phyloP scores from a whole-genome alignment of 2,113 vertebrate genomes.

The Todiramphus chloris region DNA sequence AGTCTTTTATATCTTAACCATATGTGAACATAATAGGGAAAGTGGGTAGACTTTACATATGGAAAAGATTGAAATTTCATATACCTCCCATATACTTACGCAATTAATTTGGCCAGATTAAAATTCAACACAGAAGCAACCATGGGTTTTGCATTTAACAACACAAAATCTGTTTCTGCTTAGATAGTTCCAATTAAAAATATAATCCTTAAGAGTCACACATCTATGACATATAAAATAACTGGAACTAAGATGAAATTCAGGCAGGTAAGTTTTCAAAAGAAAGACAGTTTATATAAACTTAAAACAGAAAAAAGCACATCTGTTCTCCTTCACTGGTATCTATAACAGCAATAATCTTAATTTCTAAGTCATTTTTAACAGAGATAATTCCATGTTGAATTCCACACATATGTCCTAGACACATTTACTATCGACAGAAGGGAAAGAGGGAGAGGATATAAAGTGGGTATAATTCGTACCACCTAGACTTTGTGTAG shows the following conservation, averaged over 20 bases:
- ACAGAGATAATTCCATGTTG: not conserved
- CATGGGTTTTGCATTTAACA: not conserved
- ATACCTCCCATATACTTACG: not conserved
- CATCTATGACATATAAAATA: not conserved
- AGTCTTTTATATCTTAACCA: not conserved
- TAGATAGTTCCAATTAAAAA: conserved; percentile 27
- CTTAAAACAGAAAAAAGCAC: not conserved
- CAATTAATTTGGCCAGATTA: not conserved
- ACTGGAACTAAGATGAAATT: not conserved
- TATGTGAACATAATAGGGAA: not conserved
- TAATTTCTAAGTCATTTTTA: not conserved
- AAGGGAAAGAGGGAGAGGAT: not conserved
- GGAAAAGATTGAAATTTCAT: conserved; percentile 4
- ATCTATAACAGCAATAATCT: not conserved
- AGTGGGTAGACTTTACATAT: not conserved
- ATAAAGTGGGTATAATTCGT: not conserved
- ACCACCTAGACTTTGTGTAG: not conserved
- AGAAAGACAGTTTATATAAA: not conserved
- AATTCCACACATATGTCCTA: not conserved
- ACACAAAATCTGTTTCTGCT: conserved; percentile 6
- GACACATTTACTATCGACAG: not conserved
- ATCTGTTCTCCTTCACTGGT: not conserved
- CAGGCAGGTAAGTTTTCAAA: not conserved
- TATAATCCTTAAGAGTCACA: not conserved
- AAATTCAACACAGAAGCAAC: conserved; percentile 10